Conservation (phyloP, 2,797 vertebrate species). For the Malacoctenus gilli region DNA sequence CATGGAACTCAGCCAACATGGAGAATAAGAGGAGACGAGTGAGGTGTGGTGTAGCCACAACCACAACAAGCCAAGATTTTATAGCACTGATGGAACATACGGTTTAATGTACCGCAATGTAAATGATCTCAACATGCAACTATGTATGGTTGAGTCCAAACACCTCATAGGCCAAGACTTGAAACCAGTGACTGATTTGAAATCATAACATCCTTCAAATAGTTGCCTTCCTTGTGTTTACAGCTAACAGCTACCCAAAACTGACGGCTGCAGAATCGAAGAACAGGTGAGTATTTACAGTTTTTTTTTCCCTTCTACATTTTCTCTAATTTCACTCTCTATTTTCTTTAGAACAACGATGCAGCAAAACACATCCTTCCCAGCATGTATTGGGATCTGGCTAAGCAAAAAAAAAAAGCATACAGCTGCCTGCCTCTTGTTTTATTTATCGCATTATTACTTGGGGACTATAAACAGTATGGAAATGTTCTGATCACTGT, state of each 20-base stretch:
- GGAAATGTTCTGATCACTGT: background rate
- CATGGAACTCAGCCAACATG: slow-evolving; percentile 24
- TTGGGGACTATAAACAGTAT: no score
- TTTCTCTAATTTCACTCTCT: background rate
- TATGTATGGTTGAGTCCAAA: slow-evolving; percentile 14
- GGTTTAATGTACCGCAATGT: slow-evolving; percentile 13
- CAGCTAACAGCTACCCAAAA: background rate
- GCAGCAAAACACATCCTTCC: no score
- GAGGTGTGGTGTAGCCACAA: slow-evolving; percentile 6
- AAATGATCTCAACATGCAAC: slow-evolving; percentile 7
- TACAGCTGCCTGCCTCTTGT: no score
- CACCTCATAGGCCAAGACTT: slow-evolving; percentile 11
- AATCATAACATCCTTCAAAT: background rate
- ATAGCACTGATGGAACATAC: slow-evolving; percentile 1
- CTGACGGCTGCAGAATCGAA: background rate
- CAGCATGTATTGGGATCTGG: no score
- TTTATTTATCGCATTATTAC: no score
- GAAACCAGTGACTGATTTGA: slow-evolving; percentile 10
- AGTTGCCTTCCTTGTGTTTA: background rate
- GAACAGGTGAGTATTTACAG: no score
- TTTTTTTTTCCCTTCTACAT: background rate
- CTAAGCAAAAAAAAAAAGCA: no score
- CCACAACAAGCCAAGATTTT: background rate
- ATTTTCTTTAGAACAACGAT: no score
- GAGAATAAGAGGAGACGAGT: slow-evolving; percentile 7